Evolutionary conservation across 2,888 invertebrate genomes (phyloP), one percentile per base, ranked within the genome.

Genomic region (Dolichomitus sp.): DNA sequence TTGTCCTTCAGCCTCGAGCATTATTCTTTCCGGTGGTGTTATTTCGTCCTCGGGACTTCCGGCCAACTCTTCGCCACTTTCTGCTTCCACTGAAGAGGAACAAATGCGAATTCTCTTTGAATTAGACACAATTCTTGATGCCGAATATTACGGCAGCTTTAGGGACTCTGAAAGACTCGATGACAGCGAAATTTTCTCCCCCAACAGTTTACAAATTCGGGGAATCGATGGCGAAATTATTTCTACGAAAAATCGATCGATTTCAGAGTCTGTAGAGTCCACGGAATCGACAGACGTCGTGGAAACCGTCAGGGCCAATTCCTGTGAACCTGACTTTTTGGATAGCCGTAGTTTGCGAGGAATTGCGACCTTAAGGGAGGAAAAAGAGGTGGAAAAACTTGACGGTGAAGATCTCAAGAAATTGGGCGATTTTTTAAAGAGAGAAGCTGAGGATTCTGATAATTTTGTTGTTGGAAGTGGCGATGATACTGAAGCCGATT

Each of bases 91-190:
- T 1, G 93, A 93, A 72, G 93, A 93, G 63, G 93, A 93, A 73
- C 93, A 92, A 45, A 81, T 93, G 52, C 88, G 91, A 23, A 90
- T 93, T 73, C 87, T 93, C 37, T 87, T 92, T 61, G 93, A 93
- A 52, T 77, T 93, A 12, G 93, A 93, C 70, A 92, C 89, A 3
- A 93, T 93, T 54, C 87, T 93, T 5, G 93, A 93, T 66, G 93
- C 93, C 0, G 93, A 93, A 63, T 93, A 91, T 72, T 89, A 89
- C 65, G 89, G 89, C 11, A 89, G 27, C 79, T 91, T 70, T 85
- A 86, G 66, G 1, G 89, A 87, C 6, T 89, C 90, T 17, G 88
- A 87, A n/a, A 86, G 80, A 73, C 59, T 70, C 19, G 82, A 83
- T 4, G 83, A 85, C 4, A 40, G 68, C 9, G 80, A 70, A 37